A percentile compares a stretch with the other conserved stretches of the same genome.
Conservation (phyloP, 1,140 invertebrate species). For the Gonioctena quinquepunctata region DNA sequence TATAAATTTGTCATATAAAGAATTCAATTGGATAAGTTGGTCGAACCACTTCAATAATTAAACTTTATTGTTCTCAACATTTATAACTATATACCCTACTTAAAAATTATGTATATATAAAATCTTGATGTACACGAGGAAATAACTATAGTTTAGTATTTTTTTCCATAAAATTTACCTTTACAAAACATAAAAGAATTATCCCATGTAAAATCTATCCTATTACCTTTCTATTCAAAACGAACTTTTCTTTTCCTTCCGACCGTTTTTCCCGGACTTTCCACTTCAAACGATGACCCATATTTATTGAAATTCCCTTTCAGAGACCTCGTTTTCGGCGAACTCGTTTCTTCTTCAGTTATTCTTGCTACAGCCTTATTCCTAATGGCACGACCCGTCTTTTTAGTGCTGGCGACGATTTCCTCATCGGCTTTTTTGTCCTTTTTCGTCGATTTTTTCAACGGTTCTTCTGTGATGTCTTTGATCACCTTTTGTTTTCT, state of each 20-base stretch:
- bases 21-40: too few species aligned
- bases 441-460: neutral
- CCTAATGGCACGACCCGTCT: neutral
- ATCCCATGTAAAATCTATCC: too few species aligned
- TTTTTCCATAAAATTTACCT: too few species aligned
- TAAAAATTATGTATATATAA: neutral
- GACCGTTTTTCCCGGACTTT: neutral
- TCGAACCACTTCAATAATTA: neutral
- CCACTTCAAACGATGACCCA: neutral
- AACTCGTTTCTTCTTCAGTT: neutral
- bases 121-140: neutral
- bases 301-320: conserved; percentile 1
- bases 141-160: too few species aligned
- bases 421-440: neutral
- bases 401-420: neutral
- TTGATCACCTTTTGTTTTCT: neutral
- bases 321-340: neutral
- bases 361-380: neutral
- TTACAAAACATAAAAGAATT: too few species aligned
- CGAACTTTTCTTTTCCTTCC: neutral
- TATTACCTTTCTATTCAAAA: neutral
- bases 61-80: neutral
- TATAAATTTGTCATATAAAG: too few species aligned
- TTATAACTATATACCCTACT: neutral
- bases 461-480: neutral